phyloP scores from a whole-genome alignment of 2,113 vertebrate genomes.

The Tetrax tetrax region DNA sequence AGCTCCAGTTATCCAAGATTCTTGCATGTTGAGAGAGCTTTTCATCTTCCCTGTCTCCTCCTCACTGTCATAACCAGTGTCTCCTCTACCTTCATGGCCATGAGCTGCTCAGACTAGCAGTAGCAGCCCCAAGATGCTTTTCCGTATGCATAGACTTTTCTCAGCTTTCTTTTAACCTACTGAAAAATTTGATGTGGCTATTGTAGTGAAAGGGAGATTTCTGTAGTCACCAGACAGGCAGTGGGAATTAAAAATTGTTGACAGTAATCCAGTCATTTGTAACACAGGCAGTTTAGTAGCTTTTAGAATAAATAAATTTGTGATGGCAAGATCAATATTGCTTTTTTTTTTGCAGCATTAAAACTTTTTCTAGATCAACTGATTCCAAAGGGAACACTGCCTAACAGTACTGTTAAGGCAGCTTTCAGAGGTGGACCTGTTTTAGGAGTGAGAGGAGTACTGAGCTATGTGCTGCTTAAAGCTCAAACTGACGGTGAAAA shows the following conservation, averaged over 20 bases:
- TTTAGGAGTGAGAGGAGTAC: not conserved
- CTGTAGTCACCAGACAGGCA: not conserved
- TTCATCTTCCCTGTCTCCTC: not conserved
- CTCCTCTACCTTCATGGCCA: fast-evolving
- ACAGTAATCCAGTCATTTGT: not conserved
- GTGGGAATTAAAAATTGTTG: not conserved
- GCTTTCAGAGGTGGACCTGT: not conserved
- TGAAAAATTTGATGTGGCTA: not conserved
- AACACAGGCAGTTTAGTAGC: not conserved
- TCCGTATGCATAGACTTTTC: not conserved
- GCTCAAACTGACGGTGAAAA: not conserved
- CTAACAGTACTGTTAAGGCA: not conserved
- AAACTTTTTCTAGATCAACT: not conserved
- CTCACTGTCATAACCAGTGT: not conserved
- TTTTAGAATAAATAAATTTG: not conserved
- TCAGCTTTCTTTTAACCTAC: not conserved
- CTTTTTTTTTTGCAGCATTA: not conserved
- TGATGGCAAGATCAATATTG: not conserved
- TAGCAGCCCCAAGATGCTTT: not conserved
- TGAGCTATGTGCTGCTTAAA: not conserved
- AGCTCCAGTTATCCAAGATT: not conserved
- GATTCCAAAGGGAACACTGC: not conserved
- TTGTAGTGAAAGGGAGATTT: not conserved
- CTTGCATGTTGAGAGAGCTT: not conserved
- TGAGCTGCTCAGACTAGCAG: not conserved